Percentiles rank a stretch among this genome's conserved stretches.
Evolutionary conservation across 2,113 vertebrate genomes (phyloP).

Genomic region (Pelmatolapia mariae): DNA sequence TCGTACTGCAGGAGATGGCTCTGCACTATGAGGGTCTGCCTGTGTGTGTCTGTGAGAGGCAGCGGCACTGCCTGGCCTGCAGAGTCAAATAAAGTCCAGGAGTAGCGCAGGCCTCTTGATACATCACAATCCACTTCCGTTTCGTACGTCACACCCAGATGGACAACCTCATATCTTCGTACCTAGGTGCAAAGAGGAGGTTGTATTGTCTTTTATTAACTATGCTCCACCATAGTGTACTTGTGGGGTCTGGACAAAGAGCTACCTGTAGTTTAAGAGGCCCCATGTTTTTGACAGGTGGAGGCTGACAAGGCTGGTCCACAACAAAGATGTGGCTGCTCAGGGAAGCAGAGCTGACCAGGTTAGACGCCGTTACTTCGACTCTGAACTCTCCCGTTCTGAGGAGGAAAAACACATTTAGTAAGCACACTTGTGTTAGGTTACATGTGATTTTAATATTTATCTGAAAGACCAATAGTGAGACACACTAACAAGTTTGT

Average conservation of each 20-base stretch:
- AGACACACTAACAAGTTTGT: not conserved
- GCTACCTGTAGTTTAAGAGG: slow-evolving; percentile 73
- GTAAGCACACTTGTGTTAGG: not conserved
- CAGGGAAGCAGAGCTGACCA: slow-evolving; percentile 71
- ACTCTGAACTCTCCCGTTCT: slow-evolving; percentile 77
- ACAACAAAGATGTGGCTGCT: slow-evolving; percentile 74
- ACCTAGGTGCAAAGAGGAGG: slow-evolving; percentile 48
- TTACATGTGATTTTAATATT: not conserved
- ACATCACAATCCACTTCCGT: slow-evolving; percentile 68
- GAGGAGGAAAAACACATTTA: not conserved
- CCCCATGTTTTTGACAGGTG: slow-evolving; percentile 79
- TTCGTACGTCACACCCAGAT: slow-evolving; percentile 74
- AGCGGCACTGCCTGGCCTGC: slow-evolving; percentile 45
- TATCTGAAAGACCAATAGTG: not conserved
- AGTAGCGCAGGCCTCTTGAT: slow-evolving; percentile 69
- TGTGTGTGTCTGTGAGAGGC: slow-evolving; percentile 35
- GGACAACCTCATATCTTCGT: slow-evolving; percentile 64
- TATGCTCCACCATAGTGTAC: not conserved
- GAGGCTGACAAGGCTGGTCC: slow-evolving; percentile 72
- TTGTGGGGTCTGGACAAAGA: not conserved
- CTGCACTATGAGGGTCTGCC: slow-evolving; percentile 67
- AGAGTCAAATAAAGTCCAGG: slow-evolving; percentile 67
- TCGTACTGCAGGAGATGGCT: slow-evolving; percentile 67
- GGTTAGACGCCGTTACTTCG: slow-evolving; percentile 69
- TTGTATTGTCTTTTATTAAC: not conserved